phyloP scores from a whole-genome alignment of 2,888 invertebrate genomes.

The Rhingia campestris region DNA sequence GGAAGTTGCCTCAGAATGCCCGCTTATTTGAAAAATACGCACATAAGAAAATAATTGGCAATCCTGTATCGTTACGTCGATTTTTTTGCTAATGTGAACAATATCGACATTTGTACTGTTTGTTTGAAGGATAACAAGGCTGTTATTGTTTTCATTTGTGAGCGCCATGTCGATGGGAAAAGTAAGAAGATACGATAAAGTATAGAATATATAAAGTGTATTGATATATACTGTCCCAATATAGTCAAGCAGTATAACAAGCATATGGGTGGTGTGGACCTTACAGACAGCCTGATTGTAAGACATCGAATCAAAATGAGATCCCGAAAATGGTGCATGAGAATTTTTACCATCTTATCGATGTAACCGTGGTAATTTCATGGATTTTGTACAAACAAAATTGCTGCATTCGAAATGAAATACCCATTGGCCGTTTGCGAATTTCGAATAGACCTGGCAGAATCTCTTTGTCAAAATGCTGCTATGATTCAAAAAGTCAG shows the following conservation, averaged over 20 bases:
- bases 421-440: too few relatives aligned
- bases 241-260: constrained; percentile 26
- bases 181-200: constrained; percentile 14
- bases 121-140: constrained; percentile 18
- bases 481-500: constrained; percentile 16
- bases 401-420: constrained; percentile 15
- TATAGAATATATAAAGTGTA: constrained; percentile 5
- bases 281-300: constrained; percentile 18
- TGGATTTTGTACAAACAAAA: constrained; percentile 16
- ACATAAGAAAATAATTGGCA: constrained; percentile 3
- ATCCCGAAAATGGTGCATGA: constrained; percentile 25
- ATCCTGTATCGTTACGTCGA: too few relatives aligned
- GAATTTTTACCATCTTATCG: constrained; percentile 19
- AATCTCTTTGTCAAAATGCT: constrained; percentile 24
- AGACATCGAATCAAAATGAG: constrained; percentile 21
- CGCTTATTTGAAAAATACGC: constrained; percentile 3
- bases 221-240: constrained; percentile 10
- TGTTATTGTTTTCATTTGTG: constrained; percentile 20
- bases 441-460: constrained; percentile 8
- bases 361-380: constrained; percentile 9
- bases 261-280: constrained; percentile 26
- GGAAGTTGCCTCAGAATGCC: too few relatives aligned
- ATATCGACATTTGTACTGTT: constrained; percentile 18
- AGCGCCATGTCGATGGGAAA: constrained; percentile 7
- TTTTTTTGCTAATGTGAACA: constrained; percentile 13